phyloP scores from a whole-genome alignment of 2,797 vertebrate species.

The Linurgus olivaceus region DNA sequence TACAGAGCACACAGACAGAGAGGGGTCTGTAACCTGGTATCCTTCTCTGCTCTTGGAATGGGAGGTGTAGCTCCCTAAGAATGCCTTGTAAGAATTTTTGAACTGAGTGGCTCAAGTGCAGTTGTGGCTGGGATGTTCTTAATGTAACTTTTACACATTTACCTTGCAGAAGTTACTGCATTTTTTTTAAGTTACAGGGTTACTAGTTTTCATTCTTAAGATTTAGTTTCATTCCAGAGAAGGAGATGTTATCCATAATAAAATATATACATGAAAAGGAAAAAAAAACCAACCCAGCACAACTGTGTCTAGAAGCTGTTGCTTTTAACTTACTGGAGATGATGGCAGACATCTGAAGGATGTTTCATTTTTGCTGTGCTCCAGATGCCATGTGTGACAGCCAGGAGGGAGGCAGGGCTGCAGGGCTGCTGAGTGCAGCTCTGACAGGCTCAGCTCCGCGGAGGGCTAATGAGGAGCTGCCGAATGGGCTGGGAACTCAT shows the following conservation, averaged over 20 bases:
- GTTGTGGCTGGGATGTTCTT: neutral
- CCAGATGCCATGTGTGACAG: neutral
- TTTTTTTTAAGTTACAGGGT: neutral
- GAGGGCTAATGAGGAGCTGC: conserved; percentile 19
- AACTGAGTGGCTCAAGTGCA: neutral
- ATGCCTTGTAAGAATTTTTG: neutral
- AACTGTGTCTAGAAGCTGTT: neutral
- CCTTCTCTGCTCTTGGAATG: neutral
- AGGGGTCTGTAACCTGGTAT: neutral
- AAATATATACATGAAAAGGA: neutral
- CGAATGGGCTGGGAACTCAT: neutral
- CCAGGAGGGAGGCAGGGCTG: neutral
- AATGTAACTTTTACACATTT: neutral
- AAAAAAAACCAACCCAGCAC: fast-evolving
- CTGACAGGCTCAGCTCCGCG: neutral
- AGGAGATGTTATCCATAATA: neutral
- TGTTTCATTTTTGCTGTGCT: neutral
- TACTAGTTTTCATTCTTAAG: neutral
- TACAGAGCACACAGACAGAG: neutral
- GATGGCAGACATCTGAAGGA: neutral
- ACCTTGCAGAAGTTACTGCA: neutral
- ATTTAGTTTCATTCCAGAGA: neutral
- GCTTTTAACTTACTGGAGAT: neutral
- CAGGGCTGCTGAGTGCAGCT: neutral
- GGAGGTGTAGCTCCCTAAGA: neutral